Conservation (phyloP, 2,797 vertebrate species). For the Manis pentadactyla region DNA sequence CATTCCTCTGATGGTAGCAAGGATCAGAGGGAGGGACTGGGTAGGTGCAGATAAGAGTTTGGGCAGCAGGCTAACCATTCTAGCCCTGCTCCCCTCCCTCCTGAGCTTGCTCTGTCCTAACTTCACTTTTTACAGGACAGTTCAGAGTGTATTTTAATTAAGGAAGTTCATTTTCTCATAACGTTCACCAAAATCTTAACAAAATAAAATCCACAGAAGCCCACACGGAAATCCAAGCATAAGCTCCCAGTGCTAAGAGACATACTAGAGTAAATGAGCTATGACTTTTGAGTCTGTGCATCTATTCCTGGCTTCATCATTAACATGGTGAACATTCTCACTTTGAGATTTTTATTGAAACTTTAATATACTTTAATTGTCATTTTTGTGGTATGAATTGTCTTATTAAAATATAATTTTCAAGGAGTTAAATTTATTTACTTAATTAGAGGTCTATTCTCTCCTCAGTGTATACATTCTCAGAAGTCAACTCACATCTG, state of each 20-base stretch:
- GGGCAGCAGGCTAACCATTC: not conserved
- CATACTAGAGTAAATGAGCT: not conserved
- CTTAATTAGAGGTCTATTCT: slow-evolving; percentile 75
- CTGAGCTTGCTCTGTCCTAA: not conserved
- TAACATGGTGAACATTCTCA: slow-evolving; percentile 51
- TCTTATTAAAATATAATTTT: slow-evolving; percentile 74
- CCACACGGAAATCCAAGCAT: slow-evolving; percentile 10
- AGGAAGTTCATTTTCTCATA: slow-evolving; percentile 36
- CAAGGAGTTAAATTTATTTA: slow-evolving; percentile 75
- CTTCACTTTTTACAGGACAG: slow-evolving; percentile 8
- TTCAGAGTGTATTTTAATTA: slow-evolving; percentile 46
- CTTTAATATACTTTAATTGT: slow-evolving; percentile 71
- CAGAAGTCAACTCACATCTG: slow-evolving; percentile 63
- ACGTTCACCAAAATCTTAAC: not conserved
- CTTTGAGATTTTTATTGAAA: slow-evolving; percentile 69
- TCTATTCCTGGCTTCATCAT: slow-evolving; percentile 64
- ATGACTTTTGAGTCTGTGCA: slow-evolving; percentile 26
- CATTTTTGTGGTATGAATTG: slow-evolving; percentile 66
- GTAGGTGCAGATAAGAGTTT: not conserved
- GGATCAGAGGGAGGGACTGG: not conserved
- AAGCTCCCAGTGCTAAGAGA: slow-evolving; percentile 14
- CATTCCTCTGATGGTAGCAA: not conserved
- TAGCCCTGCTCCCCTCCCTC: not conserved
- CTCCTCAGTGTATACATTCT: slow-evolving; percentile 42
- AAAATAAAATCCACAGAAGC: slow-evolving; percentile 49